Conservation (phyloP, 2,113 vertebrate species). For the Grallaria varia region DNA sequence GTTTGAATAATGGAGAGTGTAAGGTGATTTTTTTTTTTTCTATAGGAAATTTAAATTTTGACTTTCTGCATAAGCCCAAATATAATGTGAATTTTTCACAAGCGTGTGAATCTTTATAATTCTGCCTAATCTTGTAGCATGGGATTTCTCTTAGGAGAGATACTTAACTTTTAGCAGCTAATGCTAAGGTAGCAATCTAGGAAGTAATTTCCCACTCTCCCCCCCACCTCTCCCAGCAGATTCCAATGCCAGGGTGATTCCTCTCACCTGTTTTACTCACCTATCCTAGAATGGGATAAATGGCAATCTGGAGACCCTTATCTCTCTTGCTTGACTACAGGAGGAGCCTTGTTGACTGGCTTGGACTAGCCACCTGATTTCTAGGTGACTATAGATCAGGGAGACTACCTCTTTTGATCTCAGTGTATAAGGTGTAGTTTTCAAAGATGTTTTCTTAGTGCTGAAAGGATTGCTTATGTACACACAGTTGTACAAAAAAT, state of each 20-base stretch:
- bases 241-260: neutral
- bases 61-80: neutral
- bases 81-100: neutral
- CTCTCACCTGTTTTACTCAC: slow-evolving; percentile 50
- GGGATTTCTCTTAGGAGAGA: neutral
- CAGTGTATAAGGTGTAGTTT: neutral
- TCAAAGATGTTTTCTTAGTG: neutral
- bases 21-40: neutral
- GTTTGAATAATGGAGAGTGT: neutral
- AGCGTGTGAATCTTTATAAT: neutral
- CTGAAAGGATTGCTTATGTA: neutral
- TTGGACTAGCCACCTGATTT: neutral
- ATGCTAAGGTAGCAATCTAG: neutral
- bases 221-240: neutral
- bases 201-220: neutral
- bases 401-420: neutral
- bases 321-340: slow-evolving; percentile 24
- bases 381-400: neutral
- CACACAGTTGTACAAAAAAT: neutral
- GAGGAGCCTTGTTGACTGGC: slow-evolving; percentile 46
- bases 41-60: neutral
- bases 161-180: neutral
- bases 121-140: neutral
- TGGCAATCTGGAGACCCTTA: slow-evolving; percentile 27
- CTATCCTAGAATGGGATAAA: slow-evolving; percentile 47